A percentile compares a stretch with the other conserved stretches of the same genome.
Conservation (phyloP, 2,113 vertebrate species). For the Grammomys dolichurus region DNA sequence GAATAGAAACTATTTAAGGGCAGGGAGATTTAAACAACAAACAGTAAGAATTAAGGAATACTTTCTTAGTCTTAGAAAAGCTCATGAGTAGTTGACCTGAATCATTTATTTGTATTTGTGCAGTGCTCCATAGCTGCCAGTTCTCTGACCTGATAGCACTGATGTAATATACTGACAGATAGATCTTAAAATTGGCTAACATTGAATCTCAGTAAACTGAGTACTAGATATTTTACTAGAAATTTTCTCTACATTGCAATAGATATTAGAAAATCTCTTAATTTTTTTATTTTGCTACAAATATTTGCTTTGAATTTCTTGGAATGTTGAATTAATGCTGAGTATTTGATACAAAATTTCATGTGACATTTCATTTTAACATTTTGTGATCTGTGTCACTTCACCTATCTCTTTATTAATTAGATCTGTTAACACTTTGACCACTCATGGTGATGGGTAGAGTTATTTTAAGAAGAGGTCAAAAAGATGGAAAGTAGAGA, state of each 20-base stretch:
- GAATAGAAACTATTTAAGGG: background rate
- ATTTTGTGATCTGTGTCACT: constrained; percentile 69
- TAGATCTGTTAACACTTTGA: constrained; percentile 73
- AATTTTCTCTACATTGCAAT: background rate
- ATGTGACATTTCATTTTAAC: constrained; percentile 77
- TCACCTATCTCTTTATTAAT: constrained; percentile 72
- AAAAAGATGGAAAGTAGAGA: constrained; percentile 49
- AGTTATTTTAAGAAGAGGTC: constrained; percentile 52
- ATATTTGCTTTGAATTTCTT: constrained; percentile 71
- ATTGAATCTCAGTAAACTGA: background rate
- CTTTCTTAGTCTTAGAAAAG: background rate
- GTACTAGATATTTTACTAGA: background rate
- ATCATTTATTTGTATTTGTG: background rate
- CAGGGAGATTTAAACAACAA: background rate
- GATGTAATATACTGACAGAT: background rate
- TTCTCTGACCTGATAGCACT: background rate
- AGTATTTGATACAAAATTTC: constrained; percentile 70
- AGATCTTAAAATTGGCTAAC: background rate
- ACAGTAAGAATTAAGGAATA: background rate
- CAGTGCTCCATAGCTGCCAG: background rate
- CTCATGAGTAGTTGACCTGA: background rate
- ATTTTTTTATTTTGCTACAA: constrained; percentile 64
- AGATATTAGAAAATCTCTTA: constrained; percentile 5
- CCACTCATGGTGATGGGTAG: constrained; percentile 44
- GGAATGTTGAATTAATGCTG: constrained; percentile 67